These are phyloP conservation scores for Noctua janthe DNA, from an alignment of 2,888 invertebrate species.

Conservation along the genomic window DNA sequence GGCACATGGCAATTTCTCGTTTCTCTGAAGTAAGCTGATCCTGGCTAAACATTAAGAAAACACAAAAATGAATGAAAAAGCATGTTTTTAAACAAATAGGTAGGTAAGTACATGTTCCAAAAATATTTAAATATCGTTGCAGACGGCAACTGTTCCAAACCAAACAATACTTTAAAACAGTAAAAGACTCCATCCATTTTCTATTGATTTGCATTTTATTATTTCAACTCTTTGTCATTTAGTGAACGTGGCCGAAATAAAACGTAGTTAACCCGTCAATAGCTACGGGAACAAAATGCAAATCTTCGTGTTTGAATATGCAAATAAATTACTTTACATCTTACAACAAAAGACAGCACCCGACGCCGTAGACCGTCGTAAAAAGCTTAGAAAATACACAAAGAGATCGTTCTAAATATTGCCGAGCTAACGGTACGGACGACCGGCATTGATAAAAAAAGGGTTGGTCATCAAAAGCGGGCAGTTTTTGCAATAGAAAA, in stretches of 20 bases:
- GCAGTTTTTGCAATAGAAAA: slow-evolving; percentile 81
- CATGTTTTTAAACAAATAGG: slow-evolving; percentile 2
- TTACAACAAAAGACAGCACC: slow-evolving; percentile 79
- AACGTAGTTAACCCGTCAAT: slow-evolving; percentile 78
- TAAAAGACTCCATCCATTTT: slow-evolving; percentile 71
- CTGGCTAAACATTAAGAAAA: slow-evolving; percentile 8
- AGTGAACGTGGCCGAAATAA: slow-evolving; percentile 74
- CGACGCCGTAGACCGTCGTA: slow-evolving; percentile 78
- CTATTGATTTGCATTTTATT: slow-evolving; percentile 84
- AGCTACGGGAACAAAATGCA: slow-evolving; percentile 82
- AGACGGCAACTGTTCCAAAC: slow-evolving; percentile 39
- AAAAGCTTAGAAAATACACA: slow-evolving; percentile 85
- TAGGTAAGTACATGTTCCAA: neutral
- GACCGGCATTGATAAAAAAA: slow-evolving; percentile 79
- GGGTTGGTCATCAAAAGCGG: slow-evolving; percentile 81
- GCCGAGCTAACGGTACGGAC: slow-evolving; percentile 79
- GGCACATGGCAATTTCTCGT: neutral
- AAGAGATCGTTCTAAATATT: slow-evolving; percentile 84
- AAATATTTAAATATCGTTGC: slow-evolving; percentile 34
- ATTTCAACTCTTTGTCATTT: slow-evolving; percentile 79
- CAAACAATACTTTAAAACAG: slow-evolving; percentile 63
- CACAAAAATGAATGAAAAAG: slow-evolving; percentile 1
- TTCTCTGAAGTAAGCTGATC: neutral
- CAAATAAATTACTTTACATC: slow-evolving; percentile 82
- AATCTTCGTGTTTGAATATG: slow-evolving; percentile 85